Conservation (phyloP, 2,797 vertebrate species). For the Notoglanidium macrostoma region DNA sequence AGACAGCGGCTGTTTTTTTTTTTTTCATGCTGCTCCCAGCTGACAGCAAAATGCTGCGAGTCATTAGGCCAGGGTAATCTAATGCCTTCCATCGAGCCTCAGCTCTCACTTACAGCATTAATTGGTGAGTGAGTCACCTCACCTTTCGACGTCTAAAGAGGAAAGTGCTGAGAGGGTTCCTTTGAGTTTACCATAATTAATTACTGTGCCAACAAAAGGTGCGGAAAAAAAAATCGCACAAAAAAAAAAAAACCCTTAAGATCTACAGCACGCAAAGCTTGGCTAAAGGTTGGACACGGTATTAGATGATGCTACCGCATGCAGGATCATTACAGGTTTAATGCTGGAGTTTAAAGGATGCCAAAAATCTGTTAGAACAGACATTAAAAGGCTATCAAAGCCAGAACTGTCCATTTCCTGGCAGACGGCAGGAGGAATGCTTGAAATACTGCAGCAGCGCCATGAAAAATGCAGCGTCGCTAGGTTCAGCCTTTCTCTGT, state of each 20-base stretch:
- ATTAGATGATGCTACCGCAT: slow-evolving; percentile 15
- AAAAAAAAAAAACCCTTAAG: background rate
- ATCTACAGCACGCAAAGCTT: slow-evolving; percentile 30
- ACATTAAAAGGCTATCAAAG: slow-evolving; percentile 25
- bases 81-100: slow-evolving; percentile 54
- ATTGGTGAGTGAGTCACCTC: slow-evolving; percentile 60
- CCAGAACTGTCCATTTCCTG: slow-evolving; percentile 10
- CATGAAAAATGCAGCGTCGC: background rate
- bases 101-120: slow-evolving; percentile 58
- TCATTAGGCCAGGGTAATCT: slow-evolving; percentile 59
- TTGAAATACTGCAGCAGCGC: background rate
- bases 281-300: slow-evolving; percentile 35
- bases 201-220: slow-evolving; percentile 39
- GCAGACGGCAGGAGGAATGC: background rate
- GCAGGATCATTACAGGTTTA: slow-evolving; percentile 13
- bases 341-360: background rate
- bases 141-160: slow-evolving; percentile 55
- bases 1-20: background rate
- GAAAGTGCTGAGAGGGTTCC: slow-evolving; percentile 53
- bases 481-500: slow-evolving; percentile 9
- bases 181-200: slow-evolving; percentile 57
- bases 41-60: slow-evolving; percentile 46
- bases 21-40: slow-evolving; percentile 26
- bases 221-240: background rate
- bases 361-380: background rate